Evolutionary conservation across 2,113 vertebrate species (phyloP).

Genomic region (Gopherus evgoodei): DNA sequence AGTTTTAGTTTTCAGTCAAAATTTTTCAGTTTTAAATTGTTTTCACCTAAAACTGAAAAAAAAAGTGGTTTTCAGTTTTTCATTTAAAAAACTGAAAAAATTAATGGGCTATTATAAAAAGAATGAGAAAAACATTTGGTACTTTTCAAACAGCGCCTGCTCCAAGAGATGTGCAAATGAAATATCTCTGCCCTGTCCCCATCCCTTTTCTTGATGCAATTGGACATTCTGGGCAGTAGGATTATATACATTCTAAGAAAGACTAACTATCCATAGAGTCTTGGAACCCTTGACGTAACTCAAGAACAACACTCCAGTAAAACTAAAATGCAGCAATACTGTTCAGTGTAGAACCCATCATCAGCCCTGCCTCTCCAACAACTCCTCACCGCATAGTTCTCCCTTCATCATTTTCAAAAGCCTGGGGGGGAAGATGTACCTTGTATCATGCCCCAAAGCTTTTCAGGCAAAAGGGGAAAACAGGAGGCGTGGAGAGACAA

Average conservation of each 20-base stretch:
- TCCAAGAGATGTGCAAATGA: neutral
- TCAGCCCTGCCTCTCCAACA: neutral
- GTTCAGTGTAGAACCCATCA: neutral
- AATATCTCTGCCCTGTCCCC: neutral
- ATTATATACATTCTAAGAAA: neutral
- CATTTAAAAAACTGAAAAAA: too few species aligned
- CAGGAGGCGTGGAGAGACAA: neutral
- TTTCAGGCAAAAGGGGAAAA: fast-evolving
- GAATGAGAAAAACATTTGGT: too few species aligned
- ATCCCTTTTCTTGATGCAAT: neutral
- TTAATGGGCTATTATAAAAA: too few species aligned
- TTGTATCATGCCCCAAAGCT: neutral
- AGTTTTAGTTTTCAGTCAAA: too few species aligned
- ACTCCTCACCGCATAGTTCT: neutral
- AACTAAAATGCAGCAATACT: neutral
- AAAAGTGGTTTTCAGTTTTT: too few species aligned
- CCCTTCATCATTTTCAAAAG: neutral
- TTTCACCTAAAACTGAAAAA: too few species aligned
- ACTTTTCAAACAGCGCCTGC: neutral
- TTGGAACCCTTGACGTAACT: neutral
- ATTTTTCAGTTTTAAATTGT: too few species aligned
- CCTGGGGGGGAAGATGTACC: neutral
- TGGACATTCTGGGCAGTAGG: neutral
- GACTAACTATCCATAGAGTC: fast-evolving
- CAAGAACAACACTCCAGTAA: neutral